Conservation (phyloP, 2,888 invertebrate species). For the Epiblema foenella region DNA sequence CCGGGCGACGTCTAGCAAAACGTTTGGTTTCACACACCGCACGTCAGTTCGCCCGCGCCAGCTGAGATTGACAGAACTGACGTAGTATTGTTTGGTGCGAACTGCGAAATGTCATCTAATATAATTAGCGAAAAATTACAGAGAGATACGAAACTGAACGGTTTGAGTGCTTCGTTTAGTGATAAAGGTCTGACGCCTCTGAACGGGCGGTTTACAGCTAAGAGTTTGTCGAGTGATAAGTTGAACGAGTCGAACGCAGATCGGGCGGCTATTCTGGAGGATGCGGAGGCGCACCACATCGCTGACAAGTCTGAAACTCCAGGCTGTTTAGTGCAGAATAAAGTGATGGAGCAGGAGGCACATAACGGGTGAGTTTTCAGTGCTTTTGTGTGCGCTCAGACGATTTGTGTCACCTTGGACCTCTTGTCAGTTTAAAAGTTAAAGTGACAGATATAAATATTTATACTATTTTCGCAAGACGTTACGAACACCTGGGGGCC, state of each 20-base stretch:
- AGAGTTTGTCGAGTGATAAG: constrained; percentile 82
- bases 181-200: constrained; percentile 74
- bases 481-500: neutral
- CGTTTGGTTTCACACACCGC: constrained; percentile 62
- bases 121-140: constrained; percentile 72
- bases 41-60: constrained; percentile 70
- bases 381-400: constrained; percentile 42
- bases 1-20: constrained; percentile 61
- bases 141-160: constrained; percentile 73
- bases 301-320: constrained; percentile 76
- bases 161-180: constrained; percentile 69
- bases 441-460: constrained; percentile 17
- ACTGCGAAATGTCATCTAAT: constrained; percentile 76
- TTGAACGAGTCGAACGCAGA: constrained; percentile 77
- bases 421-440: constrained; percentile 34
- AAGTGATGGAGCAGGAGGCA: constrained; percentile 65
- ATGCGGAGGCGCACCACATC: constrained; percentile 74
- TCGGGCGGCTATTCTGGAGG: constrained; percentile 77
- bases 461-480: neutral
- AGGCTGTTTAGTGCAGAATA: constrained; percentile 71
- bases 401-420: constrained; percentile 29
- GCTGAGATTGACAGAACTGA: constrained; percentile 71
- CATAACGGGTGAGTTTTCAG: constrained; percentile 66
- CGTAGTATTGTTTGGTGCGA: constrained; percentile 61
- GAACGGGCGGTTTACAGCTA: constrained; percentile 74